Conservation (phyloP, 2,113 vertebrate species). For the Sapayoa aenigma region DNA sequence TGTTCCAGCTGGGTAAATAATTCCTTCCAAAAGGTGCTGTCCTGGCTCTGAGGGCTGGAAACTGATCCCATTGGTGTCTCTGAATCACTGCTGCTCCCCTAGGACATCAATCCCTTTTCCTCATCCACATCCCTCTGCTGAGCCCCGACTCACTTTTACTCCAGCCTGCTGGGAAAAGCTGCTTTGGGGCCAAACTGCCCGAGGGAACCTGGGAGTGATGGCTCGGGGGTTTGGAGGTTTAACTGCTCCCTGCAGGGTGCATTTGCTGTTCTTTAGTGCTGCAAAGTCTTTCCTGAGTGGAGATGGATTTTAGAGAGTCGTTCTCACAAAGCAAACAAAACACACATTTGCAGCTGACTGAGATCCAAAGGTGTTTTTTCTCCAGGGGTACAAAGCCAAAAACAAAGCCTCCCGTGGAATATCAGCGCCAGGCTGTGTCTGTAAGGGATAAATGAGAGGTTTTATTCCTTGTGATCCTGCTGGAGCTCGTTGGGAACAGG, state of each 20-base stretch:
- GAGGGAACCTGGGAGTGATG: background rate
- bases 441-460: background rate
- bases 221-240: background rate
- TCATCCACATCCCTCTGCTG: accelerated
- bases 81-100: accelerated
- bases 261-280: background rate
- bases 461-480: background rate
- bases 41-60: background rate
- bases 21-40: background rate
- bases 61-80: background rate
- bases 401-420: background rate
- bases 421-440: background rate
- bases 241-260: background rate
- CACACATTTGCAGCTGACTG: background rate
- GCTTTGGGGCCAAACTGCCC: background rate
- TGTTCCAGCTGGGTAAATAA: background rate
- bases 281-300: background rate
- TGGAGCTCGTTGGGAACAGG: background rate
- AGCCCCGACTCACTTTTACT: background rate
- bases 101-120: background rate
- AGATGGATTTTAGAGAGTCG: background rate
- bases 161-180: background rate
- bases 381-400: background rate
- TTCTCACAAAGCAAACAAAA: slow-evolving; percentile 9
- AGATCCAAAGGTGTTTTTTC: background rate